A percentile compares a stretch with the other conserved stretches of the same genome.
phyloP scores from a whole-genome alignment of 2,797 vertebrate species.

The Euthynnus affinis region DNA sequence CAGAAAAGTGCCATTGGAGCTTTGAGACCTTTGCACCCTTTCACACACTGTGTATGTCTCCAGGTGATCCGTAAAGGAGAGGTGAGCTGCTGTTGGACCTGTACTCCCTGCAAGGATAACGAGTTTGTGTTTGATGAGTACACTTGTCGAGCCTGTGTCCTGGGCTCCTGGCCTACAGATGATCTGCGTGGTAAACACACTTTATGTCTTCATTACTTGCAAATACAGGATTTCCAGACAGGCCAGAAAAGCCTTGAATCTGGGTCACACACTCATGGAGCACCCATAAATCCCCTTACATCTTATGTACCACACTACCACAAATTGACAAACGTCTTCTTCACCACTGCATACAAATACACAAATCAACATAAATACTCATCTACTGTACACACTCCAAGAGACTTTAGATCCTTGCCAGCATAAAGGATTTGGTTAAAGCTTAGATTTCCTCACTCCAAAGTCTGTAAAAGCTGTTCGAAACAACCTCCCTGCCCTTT shows the following conservation, averaged over 20 bases:
- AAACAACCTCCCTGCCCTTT: background rate
- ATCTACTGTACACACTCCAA: constrained; percentile 14
- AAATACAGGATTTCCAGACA: constrained; percentile 9
- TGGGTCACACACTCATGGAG: constrained; percentile 44
- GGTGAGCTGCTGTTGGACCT: constrained; percentile 99
- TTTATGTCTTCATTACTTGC: constrained; percentile 21
- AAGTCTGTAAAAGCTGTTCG: constrained; percentile 18
- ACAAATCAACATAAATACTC: constrained; percentile 37
- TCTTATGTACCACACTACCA: background rate
- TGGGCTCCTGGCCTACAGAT: constrained; percentile 95
- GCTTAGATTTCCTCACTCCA: constrained; percentile 34
- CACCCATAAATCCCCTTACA: constrained; percentile 37
- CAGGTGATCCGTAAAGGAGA: constrained; percentile 99
- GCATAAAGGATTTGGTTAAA: constrained; percentile 46
- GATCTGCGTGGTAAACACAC: constrained; percentile 93
- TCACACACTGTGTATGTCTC: constrained; percentile 33
- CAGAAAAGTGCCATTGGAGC: constrained; percentile 62
- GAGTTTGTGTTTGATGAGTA: constrained; percentile 98
- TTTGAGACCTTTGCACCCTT: constrained; percentile 61
- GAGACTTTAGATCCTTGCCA: constrained; percentile 39
- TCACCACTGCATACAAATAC: background rate
- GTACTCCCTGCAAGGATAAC: constrained; percentile 98
- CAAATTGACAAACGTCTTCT: constrained; percentile 16
- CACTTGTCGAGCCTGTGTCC: constrained; percentile 94
- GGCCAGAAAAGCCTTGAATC: constrained; percentile 31